Base-by-base conservation (phyloP, 2,797 vertebrate genomes). In the Siniperca obscura region DNA sequence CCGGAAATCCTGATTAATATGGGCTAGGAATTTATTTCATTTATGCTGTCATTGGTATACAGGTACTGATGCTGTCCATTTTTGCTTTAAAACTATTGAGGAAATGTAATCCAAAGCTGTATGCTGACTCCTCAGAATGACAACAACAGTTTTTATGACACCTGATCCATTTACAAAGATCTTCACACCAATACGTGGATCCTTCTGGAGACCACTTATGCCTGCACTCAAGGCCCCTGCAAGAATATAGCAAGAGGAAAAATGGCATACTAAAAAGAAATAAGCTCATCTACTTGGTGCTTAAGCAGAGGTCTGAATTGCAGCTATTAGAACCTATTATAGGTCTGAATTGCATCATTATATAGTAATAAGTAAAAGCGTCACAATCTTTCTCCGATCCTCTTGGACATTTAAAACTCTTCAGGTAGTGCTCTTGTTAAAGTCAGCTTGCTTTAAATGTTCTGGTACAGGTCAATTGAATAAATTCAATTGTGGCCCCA, bases 401-500 rank as follows among this genome's bases (percentile, higher is more conserved):
- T 86, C 56, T 40, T n/a, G 36, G 77, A 74, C 67, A 77, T 89
- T 85, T 81, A 65, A 80, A 90, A 85, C 60, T 71, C 77, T 83
- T 83, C 69, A 62, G 46, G 81, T 83, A 76, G 46, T 79, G 78
- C 56, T 85, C 65, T 60, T 76, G 86, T 87, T 90, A 72, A 81
- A 87, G 64, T 80, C 83, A 78, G 79, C 80, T 70, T 80, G 74
- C 68, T 84, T 87, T 89, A 82, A 90, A 84, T 90, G 83, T 69
- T 90, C 85, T 71, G 59, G 57, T 70, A 55, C 82, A 89, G 89
- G 87, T 90, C 88, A 93, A 76, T 79, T 87, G 83, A 88, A 87
- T 73, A 89, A 93, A 93, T 91, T 86, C 83, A 88, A 90, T 86
- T 84, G 89, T 80, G 83, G 84, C 90, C 87, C 90, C 70, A 38